phyloP scores from a whole-genome alignment of 2,113 vertebrate genomes.

The Archilochus colubris region DNA sequence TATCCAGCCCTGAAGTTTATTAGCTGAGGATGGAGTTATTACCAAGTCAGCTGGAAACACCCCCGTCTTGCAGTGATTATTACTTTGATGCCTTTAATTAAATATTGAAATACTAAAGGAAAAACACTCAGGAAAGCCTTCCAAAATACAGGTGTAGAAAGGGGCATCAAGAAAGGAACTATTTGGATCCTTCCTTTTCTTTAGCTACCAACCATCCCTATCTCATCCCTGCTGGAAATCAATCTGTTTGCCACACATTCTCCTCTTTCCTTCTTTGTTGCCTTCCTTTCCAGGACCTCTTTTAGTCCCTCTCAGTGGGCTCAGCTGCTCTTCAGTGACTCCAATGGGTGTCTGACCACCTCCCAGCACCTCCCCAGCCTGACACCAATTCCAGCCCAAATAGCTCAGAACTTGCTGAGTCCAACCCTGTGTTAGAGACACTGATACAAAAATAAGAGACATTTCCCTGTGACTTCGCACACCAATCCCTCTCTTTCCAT shows the following conservation, averaged over 20 bases:
- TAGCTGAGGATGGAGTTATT: slow-evolving; percentile 39
- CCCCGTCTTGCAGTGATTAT: not conserved
- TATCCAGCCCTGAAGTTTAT: slow-evolving; percentile 16
- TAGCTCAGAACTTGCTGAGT: too few relatives aligned
- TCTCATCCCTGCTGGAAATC: not conserved
- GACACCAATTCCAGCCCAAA: not conserved
- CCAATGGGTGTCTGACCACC: accelerated
- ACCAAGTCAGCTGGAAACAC: not conserved
- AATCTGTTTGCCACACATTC: not conserved
- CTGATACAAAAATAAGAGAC: not conserved
- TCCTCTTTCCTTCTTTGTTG: not conserved
- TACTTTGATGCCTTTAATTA: slow-evolving; percentile 15
- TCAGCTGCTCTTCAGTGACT: not conserved
- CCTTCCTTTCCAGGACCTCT: not conserved
- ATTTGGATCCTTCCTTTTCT: not conserved
- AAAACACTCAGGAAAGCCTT: not conserved
- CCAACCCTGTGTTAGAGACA: not conserved
- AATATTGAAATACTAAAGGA: not conserved
- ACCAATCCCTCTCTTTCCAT: not conserved
- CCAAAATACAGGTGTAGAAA: not conserved
- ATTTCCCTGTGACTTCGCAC: not conserved
- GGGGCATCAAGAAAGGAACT: not conserved
- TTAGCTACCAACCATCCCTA: too few relatives aligned
- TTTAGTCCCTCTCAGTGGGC: not conserved
- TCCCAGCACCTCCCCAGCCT: not conserved